Evolutionary conservation across 1,140 invertebrate genomes (phyloP).

Genomic region (Lutraria rhynchaena): DNA sequence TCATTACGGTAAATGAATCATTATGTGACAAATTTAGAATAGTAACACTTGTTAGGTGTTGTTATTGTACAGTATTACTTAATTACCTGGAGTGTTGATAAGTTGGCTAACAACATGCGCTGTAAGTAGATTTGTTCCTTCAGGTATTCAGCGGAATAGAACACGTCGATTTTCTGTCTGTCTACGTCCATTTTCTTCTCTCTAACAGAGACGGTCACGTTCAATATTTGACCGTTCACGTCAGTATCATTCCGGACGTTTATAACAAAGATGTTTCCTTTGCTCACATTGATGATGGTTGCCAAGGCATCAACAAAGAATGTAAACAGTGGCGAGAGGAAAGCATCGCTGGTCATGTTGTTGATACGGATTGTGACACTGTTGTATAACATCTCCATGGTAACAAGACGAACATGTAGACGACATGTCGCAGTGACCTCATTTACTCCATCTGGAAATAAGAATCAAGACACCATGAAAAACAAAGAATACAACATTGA

Average conservation of each 20-base stretch:
- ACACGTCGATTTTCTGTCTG: conserved; percentile 86
- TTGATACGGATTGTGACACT: conserved; percentile 96
- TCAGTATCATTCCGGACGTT: conserved; percentile 93
- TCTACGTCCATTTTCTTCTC: conserved; percentile 86
- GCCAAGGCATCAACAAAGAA: conserved; percentile 96
- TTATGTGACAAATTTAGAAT: too few species aligned
- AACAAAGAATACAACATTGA: too few species aligned
- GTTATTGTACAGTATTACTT: too few species aligned
- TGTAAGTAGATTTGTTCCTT: conserved; percentile 97
- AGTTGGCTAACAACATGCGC: conserved; percentile 90
- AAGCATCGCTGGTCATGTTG: conserved; percentile 96
- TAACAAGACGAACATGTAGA: conserved; percentile 93
- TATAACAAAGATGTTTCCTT: conserved; percentile 96
- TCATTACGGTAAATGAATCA: too few species aligned
- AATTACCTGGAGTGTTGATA: conserved; percentile 92
- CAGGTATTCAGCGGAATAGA: conserved; percentile 93
- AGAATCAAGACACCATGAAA: neutral
- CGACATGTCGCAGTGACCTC: conserved; percentile 91
- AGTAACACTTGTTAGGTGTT: too few species aligned
- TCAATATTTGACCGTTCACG: conserved; percentile 91
- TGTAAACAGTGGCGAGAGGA: conserved; percentile 93
- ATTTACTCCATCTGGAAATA: conserved; percentile 90
- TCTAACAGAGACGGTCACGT: conserved; percentile 96
- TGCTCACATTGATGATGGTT: conserved; percentile 94
- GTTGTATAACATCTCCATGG: conserved; percentile 96